Evolutionary conservation across 1,140 invertebrate species (phyloP).

Genomic region (Colletes latitarsis): DNA sequence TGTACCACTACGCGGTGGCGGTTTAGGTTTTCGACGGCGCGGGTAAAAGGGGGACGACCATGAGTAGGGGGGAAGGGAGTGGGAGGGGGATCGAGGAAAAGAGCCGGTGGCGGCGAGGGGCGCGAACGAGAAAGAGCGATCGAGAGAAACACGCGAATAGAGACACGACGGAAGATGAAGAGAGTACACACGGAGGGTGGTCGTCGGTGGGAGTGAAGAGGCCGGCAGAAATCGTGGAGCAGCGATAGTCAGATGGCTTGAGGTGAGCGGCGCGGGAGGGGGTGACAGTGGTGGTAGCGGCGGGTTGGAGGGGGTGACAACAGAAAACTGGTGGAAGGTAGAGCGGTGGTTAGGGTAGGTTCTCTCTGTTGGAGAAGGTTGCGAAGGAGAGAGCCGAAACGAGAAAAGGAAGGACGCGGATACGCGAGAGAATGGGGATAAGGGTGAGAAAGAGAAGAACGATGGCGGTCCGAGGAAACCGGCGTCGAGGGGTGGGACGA

Average conservation of each 20-base stretch:
- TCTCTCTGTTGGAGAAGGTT: conserved; percentile 44
- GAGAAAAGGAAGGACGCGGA: conserved; percentile 25
- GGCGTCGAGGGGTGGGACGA: conserved; percentile 1
- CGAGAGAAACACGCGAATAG: conserved; percentile 1
- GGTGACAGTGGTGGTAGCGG: conserved; percentile 21
- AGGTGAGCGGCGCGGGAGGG: background rate
- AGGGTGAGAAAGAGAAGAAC: conserved; percentile 49
- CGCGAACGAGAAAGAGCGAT: background rate
- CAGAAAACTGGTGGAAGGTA: conserved; percentile 62
- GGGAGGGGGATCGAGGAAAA: conserved; percentile 48
- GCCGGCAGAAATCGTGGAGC: conserved; percentile 56
- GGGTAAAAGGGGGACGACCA: background rate
- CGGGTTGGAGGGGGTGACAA: conserved; percentile 66
- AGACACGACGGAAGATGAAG: conserved; percentile 27
- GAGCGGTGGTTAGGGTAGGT: conserved; percentile 36
- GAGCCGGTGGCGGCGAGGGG: conserved; percentile 3
- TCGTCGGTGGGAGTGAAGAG: conserved; percentile 38
- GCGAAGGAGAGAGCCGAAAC: conserved; percentile 1
- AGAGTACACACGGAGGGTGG: conserved; percentile 28
- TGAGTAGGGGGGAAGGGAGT: no score
- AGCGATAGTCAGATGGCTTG: conserved; percentile 53
- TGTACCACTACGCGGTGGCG: conserved; percentile 54
- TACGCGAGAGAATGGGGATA: conserved; percentile 27
- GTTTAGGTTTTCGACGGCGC: conserved; percentile 59
- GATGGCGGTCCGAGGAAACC: conserved; percentile 12